These are phyloP conservation scores for Vesta saturnalis DNA, from an alignment of 2,888 invertebrate species.

Conservation along the genomic window DNA sequence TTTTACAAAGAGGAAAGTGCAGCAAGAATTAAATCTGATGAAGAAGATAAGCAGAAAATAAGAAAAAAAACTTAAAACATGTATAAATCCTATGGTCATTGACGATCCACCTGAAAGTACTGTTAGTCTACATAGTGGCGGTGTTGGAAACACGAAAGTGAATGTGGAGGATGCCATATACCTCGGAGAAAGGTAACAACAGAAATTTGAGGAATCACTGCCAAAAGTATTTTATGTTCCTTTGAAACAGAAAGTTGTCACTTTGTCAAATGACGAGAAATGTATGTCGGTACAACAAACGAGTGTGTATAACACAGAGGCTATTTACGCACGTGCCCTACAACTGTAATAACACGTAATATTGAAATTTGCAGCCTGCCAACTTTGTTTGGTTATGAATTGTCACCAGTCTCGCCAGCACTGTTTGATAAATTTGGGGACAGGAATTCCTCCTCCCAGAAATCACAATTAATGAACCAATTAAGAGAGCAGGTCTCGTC, in stretches of 20 bases:
- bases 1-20: conserved; percentile 12
- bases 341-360: background rate
- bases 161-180: conserved; percentile 4
- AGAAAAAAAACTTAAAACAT: conserved; percentile 1
- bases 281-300: conserved; percentile 5
- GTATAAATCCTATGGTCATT: conserved; percentile 5
- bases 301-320: background rate
- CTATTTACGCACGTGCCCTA: background rate
- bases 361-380: background rate
- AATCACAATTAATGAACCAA: conserved; percentile 1
- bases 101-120: background rate
- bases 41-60: conserved; percentile 9
- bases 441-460: background rate
- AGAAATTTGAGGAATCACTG: conserved; percentile 7
- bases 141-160: conserved; percentile 5
- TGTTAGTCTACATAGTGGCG: conserved; percentile 7
- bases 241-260: conserved; percentile 7
- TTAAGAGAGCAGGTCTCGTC: background rate
- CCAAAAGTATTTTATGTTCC: conserved; percentile 3
- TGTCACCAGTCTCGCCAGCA: background rate
- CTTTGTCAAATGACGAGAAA: conserved; percentile 5
- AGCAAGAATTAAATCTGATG: conserved; percentile 8
- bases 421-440: background rate
- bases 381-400: background rate
- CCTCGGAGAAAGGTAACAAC: background rate